Evolutionary conservation across 2,888 invertebrate species (phyloP).

Genomic region (Pomacea canaliculata): DNA sequence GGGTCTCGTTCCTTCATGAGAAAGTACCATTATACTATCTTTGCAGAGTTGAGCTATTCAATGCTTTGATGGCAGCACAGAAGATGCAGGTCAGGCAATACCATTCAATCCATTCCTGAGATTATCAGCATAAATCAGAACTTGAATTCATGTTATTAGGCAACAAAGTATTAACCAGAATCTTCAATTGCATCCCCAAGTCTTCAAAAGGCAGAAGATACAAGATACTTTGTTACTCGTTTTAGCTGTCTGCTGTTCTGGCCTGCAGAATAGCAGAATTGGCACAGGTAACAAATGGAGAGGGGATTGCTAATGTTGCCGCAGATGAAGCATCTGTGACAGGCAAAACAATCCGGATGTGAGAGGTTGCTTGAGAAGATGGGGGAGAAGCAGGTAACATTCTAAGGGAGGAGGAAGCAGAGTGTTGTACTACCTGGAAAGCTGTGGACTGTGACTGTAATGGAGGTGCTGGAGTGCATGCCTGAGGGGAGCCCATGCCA

Average conservation of each 20-base stretch:
- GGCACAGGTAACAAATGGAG: constrained; percentile 5
- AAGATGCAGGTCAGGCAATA: too few species aligned
- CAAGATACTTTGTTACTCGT: too few species aligned
- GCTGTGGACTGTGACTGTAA: constrained; percentile 11
- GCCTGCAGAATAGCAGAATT: constrained; percentile 17
- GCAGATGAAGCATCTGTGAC: background rate
- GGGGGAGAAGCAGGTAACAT: constrained; percentile 11
- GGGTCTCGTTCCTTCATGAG: too few species aligned
- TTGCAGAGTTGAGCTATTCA: too few species aligned
- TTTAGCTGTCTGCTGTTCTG: constrained; percentile 2
- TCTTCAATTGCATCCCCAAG: too few species aligned
- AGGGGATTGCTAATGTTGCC: background rate
- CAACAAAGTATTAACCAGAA: too few species aligned
- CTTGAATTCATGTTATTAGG: too few species aligned
- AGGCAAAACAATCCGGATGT: constrained; percentile 12
- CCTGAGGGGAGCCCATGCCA: background rate
- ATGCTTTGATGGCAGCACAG: too few species aligned
- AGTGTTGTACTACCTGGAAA: constrained; percentile 17
- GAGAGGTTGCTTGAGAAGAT: constrained; percentile 7
- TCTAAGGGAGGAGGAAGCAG: constrained; percentile 4
- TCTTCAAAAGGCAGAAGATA: too few species aligned
- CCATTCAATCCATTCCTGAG: too few species aligned
- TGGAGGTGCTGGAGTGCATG: background rate
- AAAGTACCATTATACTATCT: too few species aligned
- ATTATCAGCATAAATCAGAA: too few species aligned